Evolutionary conservation across 2,797 vertebrate species (phyloP), one percentile per base, ranked within the genome.

Genomic region (Oreochromis mossambicus): DNA sequence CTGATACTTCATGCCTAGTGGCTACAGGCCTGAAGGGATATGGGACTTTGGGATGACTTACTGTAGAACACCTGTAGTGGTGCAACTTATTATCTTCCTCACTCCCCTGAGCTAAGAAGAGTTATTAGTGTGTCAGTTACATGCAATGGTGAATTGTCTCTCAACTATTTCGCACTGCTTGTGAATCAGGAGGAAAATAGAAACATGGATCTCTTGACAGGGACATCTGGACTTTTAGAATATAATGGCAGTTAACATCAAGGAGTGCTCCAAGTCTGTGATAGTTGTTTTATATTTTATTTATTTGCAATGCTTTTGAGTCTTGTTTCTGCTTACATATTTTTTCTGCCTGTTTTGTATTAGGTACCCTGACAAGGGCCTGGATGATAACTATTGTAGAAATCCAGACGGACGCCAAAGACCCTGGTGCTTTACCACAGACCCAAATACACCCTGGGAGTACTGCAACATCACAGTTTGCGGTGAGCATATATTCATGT

Each of bases 371-470:
- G 96, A 98, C 96, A 98, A 98, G 89, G 98, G 98, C 93, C 96
- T 99, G 93, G 97, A 98, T 94, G 99, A 99, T 96, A 99, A 99
- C 98, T 98, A 98, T 92, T 99, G 99, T 94, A 97, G 99, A 92
- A 99, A 99, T 92, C 98, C 98, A 43, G 97, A 99, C 90, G 97
- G 97, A 93, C 98, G 98, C 87, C 96, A 95, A 84, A 97, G 97
- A 94, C 98, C 98, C 0, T 99, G 99, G 99, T 99, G 99, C 95
- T 99, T 97, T 92, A 99, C 98, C 92, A 97, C 97, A 84, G 98
- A 99, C 96, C 97, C 97, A 91, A 96, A 97, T 95, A 97, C 96
- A 86, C 95, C 94, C 50, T 99, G 98, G 98, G 98, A 99, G 92
- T 99, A 98, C 96, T 99, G 99, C 94, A 89, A 96, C 97, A 98